Base-by-base conservation (phyloP, 2,888 invertebrate species). In the Anthophora plumipes region DNA sequence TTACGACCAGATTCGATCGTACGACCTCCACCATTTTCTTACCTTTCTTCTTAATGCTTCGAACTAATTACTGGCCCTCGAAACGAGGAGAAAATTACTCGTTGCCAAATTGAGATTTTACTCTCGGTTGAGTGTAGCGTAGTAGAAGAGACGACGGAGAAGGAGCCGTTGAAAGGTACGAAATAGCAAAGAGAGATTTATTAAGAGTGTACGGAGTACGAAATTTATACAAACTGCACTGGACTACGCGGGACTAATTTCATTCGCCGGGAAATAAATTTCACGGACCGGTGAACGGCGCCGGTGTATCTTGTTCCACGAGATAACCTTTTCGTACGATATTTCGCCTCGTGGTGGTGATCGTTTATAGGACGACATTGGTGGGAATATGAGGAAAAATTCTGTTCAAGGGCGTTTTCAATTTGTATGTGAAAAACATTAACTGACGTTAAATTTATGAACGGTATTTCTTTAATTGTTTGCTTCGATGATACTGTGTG, bases 61-160 rank as follows among this genome's bases (percentile, higher is more conserved):
- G 14, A 20, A 46, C 66, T 60, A 71, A 70, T 71, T 77, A 50
- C 66, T n/a, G n/a, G 64, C 20, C 48, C 6, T 8, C 60, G n/a
- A 41, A 6, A 31, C 17, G 43, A 31, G 43, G 41, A 11, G 63
- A n/a, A 57, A 60, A 72, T 60, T 72, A 59, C 54, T 22, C 64
- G 25, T 12, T 46, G 64, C 2, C 20, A n/a, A 55, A 77, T 80
- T 57, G 55, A 71, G 55, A 80, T 77, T 50, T 71, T 55, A 37
- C 20, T 14, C 31, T n/a, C 31, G 31, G 4, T 1, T 31, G 31
- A 31, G 31, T n/a, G n/a, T n/a, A n/a, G n/a, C n/a, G n/a, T n/a
- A n/a, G n/a, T n/a, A n/a, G n/a, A n/a, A n/a, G n/a, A n/a, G n/a
- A n/a, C n/a, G n/a, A n/a, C n/a, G n/a, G n/a, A n/a, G n/a, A n/a